Base-by-base conservation (phyloP, 2,888 invertebrate species). In the Ectemnius cavifrons region DNA sequence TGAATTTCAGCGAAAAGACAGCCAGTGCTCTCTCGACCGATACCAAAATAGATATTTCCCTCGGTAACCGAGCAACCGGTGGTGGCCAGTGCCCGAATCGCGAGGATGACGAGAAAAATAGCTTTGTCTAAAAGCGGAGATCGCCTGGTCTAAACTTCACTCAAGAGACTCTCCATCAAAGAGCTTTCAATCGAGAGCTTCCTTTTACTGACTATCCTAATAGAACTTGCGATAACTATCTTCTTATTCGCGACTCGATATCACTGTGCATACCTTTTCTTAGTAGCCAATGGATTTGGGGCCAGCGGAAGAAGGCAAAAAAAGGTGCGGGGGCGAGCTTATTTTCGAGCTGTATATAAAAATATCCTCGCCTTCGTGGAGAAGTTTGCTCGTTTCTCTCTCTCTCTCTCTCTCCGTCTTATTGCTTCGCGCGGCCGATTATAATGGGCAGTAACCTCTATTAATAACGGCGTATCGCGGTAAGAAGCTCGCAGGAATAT, bases 21-120 rank as follows among this genome's bases (percentile, higher is more conserved):
- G 23, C 23, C 23, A 20, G 23, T 3, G 3, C 23, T 23, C 23
- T 71, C 69, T 73, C 58, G 73, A 76, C 76, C 61, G 23, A 23
- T 23, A 23, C 23, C 2, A 64, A 76, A 81, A 81, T 81, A 81
- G 64, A 71, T 56, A 60, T 49, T 47, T 52, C 60, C 20, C 52
- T 23, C 77, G 75, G 71, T 77, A 81, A 78, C 83, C 69, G 71
- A 73, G 71, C 69, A 74, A 23, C 23, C 23, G 23, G 13, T 47
- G 75, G 75, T 73, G 71, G 66, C 64, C 60, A n/a, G 18, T 62
- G 69, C 62, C 46, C 67, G 65, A 71, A 71, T 73, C 77, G 56
- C 69, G 73, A 75, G 80, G 63, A 67, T 75, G 75, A 73, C 20
- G 61, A 52, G 67, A 77, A 73, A 80, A 78, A 76, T 70, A 16